Conservation (phyloP, 2,113 vertebrate genomes). For the Mystacornis crossleyi region DNA sequence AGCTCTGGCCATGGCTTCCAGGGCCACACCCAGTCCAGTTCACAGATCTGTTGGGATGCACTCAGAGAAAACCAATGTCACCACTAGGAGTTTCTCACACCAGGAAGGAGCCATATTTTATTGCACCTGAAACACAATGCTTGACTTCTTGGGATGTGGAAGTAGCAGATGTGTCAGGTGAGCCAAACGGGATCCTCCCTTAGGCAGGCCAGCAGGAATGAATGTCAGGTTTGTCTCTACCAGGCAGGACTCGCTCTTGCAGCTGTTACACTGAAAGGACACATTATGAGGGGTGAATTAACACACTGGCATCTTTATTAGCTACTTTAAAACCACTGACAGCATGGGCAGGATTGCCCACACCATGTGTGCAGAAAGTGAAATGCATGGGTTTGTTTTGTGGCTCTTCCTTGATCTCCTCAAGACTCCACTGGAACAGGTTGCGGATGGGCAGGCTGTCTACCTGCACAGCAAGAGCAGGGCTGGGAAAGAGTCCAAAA, state of each 20-base stretch:
- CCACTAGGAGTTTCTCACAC: neutral
- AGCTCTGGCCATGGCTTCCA: neutral
- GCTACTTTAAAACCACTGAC: neutral
- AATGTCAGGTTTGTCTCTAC: neutral
- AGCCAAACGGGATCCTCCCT: slow-evolving; percentile 22
- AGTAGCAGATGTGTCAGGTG: neutral
- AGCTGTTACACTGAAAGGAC: slow-evolving; percentile 4
- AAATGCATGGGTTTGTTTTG: neutral
- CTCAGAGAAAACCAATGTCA: neutral
- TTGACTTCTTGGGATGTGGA: neutral
- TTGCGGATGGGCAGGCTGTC: neutral
- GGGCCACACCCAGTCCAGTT: neutral
- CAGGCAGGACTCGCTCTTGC: neutral
- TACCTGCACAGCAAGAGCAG: neutral
- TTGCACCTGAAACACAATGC: neutral
- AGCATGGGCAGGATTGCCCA: neutral
- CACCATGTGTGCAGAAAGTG: neutral
- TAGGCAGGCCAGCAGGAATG: neutral
- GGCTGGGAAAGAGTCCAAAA: slow-evolving; percentile 13
- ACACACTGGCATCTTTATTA: neutral
- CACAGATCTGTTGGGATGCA: neutral
- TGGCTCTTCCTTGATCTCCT: neutral
- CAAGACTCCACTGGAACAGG: neutral
- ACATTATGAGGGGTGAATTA: slow-evolving; percentile 28
- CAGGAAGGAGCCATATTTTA: neutral